Evolutionary conservation across 2,113 vertebrate species (phyloP).

Genomic region (Carollia perspicillata): DNA sequence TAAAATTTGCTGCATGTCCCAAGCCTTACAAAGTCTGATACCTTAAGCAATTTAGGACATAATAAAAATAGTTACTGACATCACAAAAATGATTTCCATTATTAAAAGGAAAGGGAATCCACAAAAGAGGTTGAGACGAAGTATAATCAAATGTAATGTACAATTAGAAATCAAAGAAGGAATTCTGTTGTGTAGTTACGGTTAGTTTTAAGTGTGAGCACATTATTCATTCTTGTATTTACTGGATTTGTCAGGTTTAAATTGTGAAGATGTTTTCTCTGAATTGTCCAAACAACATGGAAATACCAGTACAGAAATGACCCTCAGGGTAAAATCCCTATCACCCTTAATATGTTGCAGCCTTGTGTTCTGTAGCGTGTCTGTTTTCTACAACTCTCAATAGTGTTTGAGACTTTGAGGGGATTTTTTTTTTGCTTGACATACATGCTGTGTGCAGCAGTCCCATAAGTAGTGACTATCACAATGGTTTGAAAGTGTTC

Average conservation of each 20-base stretch:
- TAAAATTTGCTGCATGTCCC: not conserved
- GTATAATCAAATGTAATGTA: not conserved
- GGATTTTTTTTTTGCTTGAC: not conserved
- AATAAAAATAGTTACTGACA: not conserved
- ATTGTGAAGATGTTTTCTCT: not conserved
- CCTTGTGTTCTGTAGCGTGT: not conserved
- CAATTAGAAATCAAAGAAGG: not conserved
- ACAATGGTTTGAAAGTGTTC: not conserved
- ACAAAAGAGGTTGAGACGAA: not conserved
- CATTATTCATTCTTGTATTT: not conserved
- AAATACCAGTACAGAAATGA: not conserved
- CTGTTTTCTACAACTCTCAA: not conserved
- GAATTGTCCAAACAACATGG: not conserved
- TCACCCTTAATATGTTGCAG: not conserved
- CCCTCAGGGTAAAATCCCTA: not conserved
- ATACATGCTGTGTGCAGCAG: not conserved
- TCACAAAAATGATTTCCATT: not conserved
- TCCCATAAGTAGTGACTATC: not conserved
- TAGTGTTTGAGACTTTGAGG: not conserved
- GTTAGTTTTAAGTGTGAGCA: not conserved
- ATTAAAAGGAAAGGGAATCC: not conserved
- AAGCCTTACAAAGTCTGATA: not conserved
- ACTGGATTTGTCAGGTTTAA: not conserved
- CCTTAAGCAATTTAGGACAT: not conserved
- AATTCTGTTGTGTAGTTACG: not conserved